phyloP scores from a whole-genome alignment of 2,888 invertebrate genomes.

The Ceriagrion tenellum region DNA sequence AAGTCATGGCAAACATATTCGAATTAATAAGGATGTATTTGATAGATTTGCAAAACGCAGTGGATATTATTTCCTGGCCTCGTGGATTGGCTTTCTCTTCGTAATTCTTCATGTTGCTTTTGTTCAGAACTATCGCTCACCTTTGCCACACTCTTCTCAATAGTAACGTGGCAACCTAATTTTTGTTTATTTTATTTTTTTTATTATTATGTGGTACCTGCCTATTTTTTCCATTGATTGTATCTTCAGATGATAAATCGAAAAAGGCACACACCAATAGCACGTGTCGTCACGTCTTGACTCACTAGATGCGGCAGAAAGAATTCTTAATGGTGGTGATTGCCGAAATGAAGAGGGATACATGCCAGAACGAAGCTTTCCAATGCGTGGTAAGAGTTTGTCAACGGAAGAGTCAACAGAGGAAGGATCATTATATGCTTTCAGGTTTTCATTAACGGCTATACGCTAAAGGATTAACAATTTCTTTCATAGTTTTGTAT shows the following conservation, averaged over 20 bases:
- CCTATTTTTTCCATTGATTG: not conserved
- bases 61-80: too few relatives aligned
- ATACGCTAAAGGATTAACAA: not conserved
- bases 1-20: too few relatives aligned
- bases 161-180: not conserved
- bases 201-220: too few relatives aligned
- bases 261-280: not conserved
- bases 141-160: too few relatives aligned
- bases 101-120: too few relatives aligned
- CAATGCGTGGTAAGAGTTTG: not conserved
- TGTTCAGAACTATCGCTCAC: too few relatives aligned
- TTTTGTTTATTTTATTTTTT: not conserved
- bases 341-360: slow-evolving; percentile 1
- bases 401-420: not conserved
- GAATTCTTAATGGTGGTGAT: not conserved
- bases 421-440: too few relatives aligned
- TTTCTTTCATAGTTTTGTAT: too few relatives aligned
- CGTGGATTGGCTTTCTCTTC: too few relatives aligned
- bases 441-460: not conserved
- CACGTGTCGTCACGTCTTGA: not conserved
- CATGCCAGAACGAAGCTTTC: not conserved
- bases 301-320: not conserved
- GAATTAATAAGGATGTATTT: too few relatives aligned
- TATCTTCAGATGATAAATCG: not conserved
- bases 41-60: too few relatives aligned